Percentiles rank a stretch among this genome's conserved stretches.
Conservation (phyloP, 2,888 invertebrate genomes). For the Thecocarcelia acutangulata region DNA sequence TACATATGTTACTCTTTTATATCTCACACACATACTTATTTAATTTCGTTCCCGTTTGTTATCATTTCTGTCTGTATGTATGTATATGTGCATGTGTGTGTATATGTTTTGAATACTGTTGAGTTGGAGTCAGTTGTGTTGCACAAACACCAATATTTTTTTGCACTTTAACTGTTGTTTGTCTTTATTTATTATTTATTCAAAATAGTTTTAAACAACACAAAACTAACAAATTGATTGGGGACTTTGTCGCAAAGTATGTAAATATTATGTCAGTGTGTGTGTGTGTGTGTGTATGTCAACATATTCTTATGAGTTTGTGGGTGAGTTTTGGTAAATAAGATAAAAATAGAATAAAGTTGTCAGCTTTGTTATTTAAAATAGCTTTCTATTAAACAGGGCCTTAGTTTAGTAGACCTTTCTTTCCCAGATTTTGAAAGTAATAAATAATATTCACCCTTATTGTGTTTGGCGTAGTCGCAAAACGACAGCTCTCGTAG, state of each 20-base stretch:
- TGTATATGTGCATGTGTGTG: neutral
- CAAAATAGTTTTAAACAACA: conserved; percentile 65
- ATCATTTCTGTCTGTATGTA: neutral
- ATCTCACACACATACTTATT: too few relatives aligned
- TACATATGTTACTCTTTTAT: too few relatives aligned
- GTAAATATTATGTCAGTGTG: neutral
- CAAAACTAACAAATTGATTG: conserved; percentile 65
- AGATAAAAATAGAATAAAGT: neutral
- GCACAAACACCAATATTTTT: neutral
- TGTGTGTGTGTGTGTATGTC: too few relatives aligned
- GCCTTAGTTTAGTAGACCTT: too few relatives aligned
- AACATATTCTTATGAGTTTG: neutral
- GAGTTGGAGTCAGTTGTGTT: conserved; percentile 7
- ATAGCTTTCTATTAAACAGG: too few relatives aligned
- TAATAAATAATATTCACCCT: too few relatives aligned
- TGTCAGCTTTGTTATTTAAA: too few relatives aligned
- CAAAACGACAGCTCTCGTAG: too few relatives aligned
- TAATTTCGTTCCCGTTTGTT: too few relatives aligned
- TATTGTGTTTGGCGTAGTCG: too few relatives aligned
- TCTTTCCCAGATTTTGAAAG: too few relatives aligned
- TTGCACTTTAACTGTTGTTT: conserved; percentile 35
- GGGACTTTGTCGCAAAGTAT: conserved; percentile 58
- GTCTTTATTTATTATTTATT: conserved; percentile 62
- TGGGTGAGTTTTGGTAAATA: too few relatives aligned
- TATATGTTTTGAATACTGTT: neutral